Percentiles rank a stretch among this genome's conserved stretches.
Evolutionary conservation across 1,140 invertebrate genomes (phyloP).

Genomic region (Platyura marginata): DNA sequence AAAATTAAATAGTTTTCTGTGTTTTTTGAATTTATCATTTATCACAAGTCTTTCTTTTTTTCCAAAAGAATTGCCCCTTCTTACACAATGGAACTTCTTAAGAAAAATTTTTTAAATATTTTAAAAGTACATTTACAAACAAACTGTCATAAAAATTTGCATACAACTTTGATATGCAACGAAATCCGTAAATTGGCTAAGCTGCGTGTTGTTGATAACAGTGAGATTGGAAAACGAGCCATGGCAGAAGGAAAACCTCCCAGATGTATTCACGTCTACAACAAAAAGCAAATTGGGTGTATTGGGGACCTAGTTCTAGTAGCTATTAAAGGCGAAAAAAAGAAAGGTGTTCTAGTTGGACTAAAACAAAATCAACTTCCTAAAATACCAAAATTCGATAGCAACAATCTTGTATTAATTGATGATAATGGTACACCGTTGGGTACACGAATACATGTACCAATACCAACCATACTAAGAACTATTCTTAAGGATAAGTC

Average conservation of each 20-base stretch:
- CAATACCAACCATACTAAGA: conserved; percentile 82
- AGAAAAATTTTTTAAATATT: too few relatives aligned
- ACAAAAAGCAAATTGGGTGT: conserved; percentile 40
- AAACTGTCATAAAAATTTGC: too few relatives aligned
- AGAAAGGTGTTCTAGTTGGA: conserved; percentile 88
- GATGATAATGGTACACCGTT: conserved; percentile 86
- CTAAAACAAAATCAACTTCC: conserved; percentile 65
- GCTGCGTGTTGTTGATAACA: conserved; percentile 89
- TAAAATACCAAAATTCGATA: conserved; percentile 84
- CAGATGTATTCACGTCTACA: conserved; percentile 75
- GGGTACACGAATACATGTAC: conserved; percentile 85
- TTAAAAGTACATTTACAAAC: too few relatives aligned
- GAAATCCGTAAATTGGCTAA: conserved; percentile 54
- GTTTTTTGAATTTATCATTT: too few relatives aligned
- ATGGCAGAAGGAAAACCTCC: conserved; percentile 87
- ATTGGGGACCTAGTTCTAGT: conserved; percentile 78
- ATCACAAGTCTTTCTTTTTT: too few relatives aligned
- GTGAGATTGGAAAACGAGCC: conserved; percentile 79
- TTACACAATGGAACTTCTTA: too few relatives aligned
- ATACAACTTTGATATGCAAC: conserved; percentile 33
- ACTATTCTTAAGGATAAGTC: conserved; percentile 71
- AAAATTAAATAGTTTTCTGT: too few relatives aligned
- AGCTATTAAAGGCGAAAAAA: conserved; percentile 94
- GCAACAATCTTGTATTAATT: conserved; percentile 91
- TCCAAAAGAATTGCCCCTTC: too few relatives aligned